Evolutionary conservation across 2,888 invertebrate genomes (phyloP).

Genomic region (Eupelmus urozonus): DNA sequence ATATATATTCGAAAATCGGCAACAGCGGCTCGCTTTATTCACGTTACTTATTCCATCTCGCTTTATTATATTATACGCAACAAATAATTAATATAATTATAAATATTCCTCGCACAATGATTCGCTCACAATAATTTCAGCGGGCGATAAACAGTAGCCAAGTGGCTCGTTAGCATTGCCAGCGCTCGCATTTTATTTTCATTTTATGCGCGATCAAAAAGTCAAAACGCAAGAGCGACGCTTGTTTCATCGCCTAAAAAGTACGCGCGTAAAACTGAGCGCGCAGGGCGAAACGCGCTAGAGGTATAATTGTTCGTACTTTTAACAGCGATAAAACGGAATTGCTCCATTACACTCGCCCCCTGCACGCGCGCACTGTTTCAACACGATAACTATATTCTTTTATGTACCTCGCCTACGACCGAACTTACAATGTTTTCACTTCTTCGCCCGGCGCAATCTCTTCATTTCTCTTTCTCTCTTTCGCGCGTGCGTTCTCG

Average conservation of each 20-base stretch:
- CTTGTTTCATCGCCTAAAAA: neutral
- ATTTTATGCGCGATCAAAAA: too few species aligned
- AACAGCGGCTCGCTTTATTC: too few species aligned
- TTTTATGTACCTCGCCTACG: constrained; percentile 44
- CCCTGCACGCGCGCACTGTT: neutral
- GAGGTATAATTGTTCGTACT: constrained; percentile 45
- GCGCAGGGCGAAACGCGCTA: constrained; percentile 17
- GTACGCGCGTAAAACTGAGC: neutral
- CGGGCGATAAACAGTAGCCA: too few species aligned
- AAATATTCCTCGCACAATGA: too few species aligned
- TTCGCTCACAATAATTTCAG: too few species aligned
- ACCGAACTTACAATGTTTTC: constrained; percentile 51
- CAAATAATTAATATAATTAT: too few species aligned
- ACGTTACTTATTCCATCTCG: too few species aligned
- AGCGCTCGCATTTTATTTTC: too few species aligned
- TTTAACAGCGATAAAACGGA: constrained; percentile 47
- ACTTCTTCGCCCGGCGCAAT: constrained; percentile 25
- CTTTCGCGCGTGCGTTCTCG: neutral
- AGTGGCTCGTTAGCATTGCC: too few species aligned
- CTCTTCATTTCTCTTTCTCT: constrained; percentile 45
- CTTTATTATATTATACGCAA: too few species aligned
- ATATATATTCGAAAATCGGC: too few species aligned
- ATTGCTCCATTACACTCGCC: constrained; percentile 19
- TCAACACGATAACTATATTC: constrained; percentile 45
- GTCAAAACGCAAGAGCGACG: neutral